Base-by-base conservation (phyloP, 2,113 vertebrate species). In the Erpornis zantholeuca region DNA sequence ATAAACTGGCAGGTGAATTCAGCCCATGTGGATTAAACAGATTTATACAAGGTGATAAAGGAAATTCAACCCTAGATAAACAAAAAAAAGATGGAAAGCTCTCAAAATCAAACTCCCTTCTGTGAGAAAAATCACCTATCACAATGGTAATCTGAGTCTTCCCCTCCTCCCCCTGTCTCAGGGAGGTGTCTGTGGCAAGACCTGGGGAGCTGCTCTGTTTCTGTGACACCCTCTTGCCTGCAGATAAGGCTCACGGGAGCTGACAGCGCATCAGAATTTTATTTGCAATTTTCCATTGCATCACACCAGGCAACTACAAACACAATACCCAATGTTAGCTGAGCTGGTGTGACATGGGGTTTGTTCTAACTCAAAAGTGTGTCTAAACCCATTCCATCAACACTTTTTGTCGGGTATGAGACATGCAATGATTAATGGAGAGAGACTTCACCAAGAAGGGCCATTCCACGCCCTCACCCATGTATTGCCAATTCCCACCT, bases 311-410 rank as follows among this genome's bases (percentile, higher is more conserved):
- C 91, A 96, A 54, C 82, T 78, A 36, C 70, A 35, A 57, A 63
- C 81, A 82, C 3, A n/a, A 79, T 79, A 64, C 36, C 24, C 59
- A 60, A 4, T 38, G 73, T 71, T 86, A 63, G 82, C 25, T 27
- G 59, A 77, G 68, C 63, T 49, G 54, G 29, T 80, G 57, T 38
- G 54, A 69, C 79, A 70, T 0, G 12, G 66, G 66, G 6, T 88
- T 94, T 88, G 71, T 80, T 91, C 82, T 73, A 88, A 65, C 63
- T 38, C 61, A 49, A 40, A 91, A 90, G 71, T 82, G 86, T 66
- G 63, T 66, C 86, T 82, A 73, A 96, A 90, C 40, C 66, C 38
- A 14, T 86, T 92, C 85, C 72, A 73, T 94, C 95, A 97, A 93
- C 92, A 73, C 85, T 96, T 93, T 90, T 83, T 86, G 71, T 90